phyloP scores from a whole-genome alignment of 2,113 vertebrate species.

The Carassius carassius region DNA sequence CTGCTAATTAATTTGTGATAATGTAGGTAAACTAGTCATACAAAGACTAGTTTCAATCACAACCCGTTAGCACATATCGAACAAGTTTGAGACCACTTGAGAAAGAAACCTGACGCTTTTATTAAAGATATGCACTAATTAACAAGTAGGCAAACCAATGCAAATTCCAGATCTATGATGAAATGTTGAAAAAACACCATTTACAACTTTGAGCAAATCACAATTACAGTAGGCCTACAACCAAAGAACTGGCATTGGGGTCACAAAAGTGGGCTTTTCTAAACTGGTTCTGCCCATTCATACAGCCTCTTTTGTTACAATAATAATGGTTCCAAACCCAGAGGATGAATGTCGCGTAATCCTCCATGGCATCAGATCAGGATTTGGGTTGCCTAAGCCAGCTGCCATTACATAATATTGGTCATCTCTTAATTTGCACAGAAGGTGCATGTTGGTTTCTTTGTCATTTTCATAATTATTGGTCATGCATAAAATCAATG shows the following conservation, averaged over 20 bases:
- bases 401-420: conserved; percentile 70
- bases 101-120: neutral
- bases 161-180: neutral
- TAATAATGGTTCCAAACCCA: conserved; percentile 54
- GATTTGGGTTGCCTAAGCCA: conserved; percentile 71
- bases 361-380: conserved; percentile 57
- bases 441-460: conserved; percentile 66
- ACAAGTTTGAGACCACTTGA: neutral
- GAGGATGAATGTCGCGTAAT: conserved; percentile 57
- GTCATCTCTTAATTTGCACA: conserved; percentile 69
- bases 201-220: neutral
- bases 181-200: neutral
- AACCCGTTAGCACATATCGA: neutral
- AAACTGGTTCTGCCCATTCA: conserved; percentile 6
- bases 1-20: neutral
- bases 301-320: conserved; percentile 40
- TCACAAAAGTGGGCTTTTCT: neutral
- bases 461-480: conserved; percentile 64
- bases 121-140: neutral
- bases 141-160: neutral
- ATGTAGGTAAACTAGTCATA: neutral
- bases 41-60: conserved; percentile 2
- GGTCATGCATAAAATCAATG: neutral
- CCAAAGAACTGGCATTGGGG: neutral
- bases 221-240: neutral